phyloP scores from a whole-genome alignment of 2,797 vertebrate species.

The Austrolebias charrua region DNA sequence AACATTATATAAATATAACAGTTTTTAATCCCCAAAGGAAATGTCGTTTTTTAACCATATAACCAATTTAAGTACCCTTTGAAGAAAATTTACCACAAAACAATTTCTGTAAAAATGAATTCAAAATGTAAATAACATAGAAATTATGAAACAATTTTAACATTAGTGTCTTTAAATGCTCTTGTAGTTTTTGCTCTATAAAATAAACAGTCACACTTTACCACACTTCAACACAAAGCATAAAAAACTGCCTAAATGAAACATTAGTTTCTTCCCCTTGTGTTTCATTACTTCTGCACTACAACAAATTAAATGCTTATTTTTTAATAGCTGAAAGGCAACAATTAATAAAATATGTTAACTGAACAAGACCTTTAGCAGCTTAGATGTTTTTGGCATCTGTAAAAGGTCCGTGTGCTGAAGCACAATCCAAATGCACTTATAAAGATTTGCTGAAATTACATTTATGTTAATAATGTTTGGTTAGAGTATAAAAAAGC shows the following conservation, averaged over 20 bases:
- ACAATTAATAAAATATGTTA: slow-evolving; percentile 12
- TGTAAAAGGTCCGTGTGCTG: neutral
- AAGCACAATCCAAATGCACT: neutral
- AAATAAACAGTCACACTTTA: slow-evolving; percentile 6
- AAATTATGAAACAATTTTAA: slow-evolving; percentile 41
- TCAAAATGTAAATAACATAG: neutral
- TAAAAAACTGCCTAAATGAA: slow-evolving; percentile 10
- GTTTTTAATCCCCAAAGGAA: slow-evolving; percentile 10
- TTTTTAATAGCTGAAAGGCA: slow-evolving; percentile 43
- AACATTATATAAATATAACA: slow-evolving; percentile 14
- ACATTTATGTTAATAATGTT: neutral
- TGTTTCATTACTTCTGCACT: slow-evolving; percentile 12
- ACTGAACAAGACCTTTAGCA: neutral
- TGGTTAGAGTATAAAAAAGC: no score
- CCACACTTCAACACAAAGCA: slow-evolving; percentile 9
- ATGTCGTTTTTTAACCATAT: neutral
- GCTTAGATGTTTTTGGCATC: slow-evolving; percentile 7
- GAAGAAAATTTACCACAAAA: slow-evolving; percentile 19
- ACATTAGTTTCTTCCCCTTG: slow-evolving; percentile 5
- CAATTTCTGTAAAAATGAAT: neutral
- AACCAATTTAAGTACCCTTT: slow-evolving; percentile 11
- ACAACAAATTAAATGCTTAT: slow-evolving; percentile 2
- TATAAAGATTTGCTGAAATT: slow-evolving; percentile 7
- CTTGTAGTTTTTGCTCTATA: slow-evolving; percentile 29
- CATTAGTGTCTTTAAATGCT: neutral